Conservation (phyloP, 2,113 vertebrate species). For the Mastomys coucha region DNA sequence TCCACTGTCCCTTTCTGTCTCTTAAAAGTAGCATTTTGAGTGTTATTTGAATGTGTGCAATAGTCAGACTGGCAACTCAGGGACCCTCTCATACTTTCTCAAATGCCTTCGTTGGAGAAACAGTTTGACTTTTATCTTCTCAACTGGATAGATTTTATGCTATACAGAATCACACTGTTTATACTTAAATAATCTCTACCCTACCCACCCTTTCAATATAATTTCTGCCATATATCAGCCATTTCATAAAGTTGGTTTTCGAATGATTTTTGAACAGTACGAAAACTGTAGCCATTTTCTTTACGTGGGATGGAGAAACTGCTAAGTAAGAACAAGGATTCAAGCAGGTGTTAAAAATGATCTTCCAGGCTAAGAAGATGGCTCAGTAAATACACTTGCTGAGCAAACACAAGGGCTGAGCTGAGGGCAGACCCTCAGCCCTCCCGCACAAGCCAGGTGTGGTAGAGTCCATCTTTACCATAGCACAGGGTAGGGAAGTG, state of each 20-base stretch:
- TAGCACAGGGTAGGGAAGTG: not conserved
- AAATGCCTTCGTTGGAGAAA: conserved; percentile 3
- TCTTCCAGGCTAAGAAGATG: not conserved
- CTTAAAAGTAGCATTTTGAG: not conserved
- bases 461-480: not conserved
- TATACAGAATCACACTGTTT: not conserved
- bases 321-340: not conserved
- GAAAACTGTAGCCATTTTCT: not conserved
- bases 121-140: conserved; percentile 24
- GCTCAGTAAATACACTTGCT: not conserved
- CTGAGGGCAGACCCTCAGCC: not conserved
- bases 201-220: not conserved
- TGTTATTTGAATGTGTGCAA: not conserved
- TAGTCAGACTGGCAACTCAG: not conserved
- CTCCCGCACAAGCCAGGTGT: not conserved
- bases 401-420: not conserved
- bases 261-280: not conserved
- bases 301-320: not conserved
- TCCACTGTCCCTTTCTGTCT: not conserved
- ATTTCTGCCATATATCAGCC: not conserved
- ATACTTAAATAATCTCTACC: not conserved
- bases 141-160: not conserved
- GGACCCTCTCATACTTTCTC: not conserved
- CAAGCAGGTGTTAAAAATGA: not conserved
- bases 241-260: not conserved